Evolutionary conservation across 1,140 invertebrate genomes (phyloP).

Genomic region (Aplysia californica): DNA sequence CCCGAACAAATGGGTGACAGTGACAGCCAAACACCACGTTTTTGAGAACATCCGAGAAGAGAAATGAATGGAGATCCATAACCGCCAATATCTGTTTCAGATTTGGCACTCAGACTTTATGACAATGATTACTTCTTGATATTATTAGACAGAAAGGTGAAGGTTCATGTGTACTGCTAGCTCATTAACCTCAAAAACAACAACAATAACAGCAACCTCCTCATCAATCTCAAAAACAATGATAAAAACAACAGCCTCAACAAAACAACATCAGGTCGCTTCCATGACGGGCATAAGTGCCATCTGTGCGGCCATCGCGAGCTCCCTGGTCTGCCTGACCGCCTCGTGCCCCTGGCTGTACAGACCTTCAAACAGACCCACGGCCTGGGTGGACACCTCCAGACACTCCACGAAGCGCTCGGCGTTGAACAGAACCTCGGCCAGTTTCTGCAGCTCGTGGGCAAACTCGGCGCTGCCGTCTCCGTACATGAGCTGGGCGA

Average conservation of each 20-base stretch:
- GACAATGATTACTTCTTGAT: not conserved
- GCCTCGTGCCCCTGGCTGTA: conserved; percentile 6
- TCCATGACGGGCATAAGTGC: conserved; percentile 4
- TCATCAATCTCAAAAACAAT: not conserved
- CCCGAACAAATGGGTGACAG: not conserved
- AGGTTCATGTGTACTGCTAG: not conserved
- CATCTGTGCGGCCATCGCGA: not conserved
- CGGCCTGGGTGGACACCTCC: not conserved
- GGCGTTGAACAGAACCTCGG: conserved; percentile 20
- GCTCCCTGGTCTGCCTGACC: not conserved
- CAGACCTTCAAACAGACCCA: not conserved
- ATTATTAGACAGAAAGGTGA: not conserved
- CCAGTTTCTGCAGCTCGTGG: conserved; percentile 15
- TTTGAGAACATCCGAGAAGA: no score
- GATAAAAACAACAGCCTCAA: not conserved
- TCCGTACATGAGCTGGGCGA: conserved; percentile 5
- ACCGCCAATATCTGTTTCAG: no score
- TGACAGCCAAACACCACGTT: not conserved
- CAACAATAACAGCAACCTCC: not conserved
- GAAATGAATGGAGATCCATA: no score
- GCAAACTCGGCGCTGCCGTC: conserved; percentile 3
- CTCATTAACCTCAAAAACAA: not conserved
- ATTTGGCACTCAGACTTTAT: no score
- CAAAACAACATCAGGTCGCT: not conserved
- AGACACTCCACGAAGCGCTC: conserved; percentile 16